Evolutionary conservation across 2,113 vertebrate species (phyloP).

Genomic region (Dryoscopus gambensis): DNA sequence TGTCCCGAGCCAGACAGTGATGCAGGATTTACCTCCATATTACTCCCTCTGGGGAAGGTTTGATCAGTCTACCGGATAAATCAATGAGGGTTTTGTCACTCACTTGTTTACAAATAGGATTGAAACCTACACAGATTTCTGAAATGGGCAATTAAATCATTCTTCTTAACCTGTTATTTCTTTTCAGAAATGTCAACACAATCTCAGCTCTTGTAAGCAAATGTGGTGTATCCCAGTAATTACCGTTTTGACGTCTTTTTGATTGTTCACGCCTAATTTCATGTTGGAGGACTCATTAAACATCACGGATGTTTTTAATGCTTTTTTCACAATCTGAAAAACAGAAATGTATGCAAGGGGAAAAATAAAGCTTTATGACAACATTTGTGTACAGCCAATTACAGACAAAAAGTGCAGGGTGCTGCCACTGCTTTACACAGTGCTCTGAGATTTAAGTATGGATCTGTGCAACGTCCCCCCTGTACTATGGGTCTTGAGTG

Average conservation of each 20-base stretch:
- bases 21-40: not conserved
- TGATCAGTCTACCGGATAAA: not conserved
- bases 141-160: not conserved
- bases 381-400: not conserved
- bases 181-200: not conserved
- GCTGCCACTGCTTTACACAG: not conserved
- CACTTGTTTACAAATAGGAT: not conserved
- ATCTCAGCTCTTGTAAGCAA: not conserved
- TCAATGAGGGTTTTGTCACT: not conserved
- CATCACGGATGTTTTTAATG: not conserved
- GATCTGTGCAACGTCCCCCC: not conserved
- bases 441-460: not conserved
- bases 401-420: not conserved
- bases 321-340: slow-evolving; percentile 46
- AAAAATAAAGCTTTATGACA: slow-evolving; percentile 8
- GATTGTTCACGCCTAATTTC: slow-evolving; percentile 17
- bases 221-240: not conserved
- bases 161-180: not conserved
- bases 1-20: not conserved
- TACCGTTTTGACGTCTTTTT: not conserved
- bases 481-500: not conserved
- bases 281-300: not conserved
- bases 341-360: slow-evolving; percentile 5
- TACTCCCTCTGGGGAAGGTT: not conserved
- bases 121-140: not conserved